Percentiles rank a stretch among this genome's conserved stretches.
Evolutionary conservation across 2,113 vertebrate species (phyloP).

Genomic region (Rhodinocichla rosea): DNA sequence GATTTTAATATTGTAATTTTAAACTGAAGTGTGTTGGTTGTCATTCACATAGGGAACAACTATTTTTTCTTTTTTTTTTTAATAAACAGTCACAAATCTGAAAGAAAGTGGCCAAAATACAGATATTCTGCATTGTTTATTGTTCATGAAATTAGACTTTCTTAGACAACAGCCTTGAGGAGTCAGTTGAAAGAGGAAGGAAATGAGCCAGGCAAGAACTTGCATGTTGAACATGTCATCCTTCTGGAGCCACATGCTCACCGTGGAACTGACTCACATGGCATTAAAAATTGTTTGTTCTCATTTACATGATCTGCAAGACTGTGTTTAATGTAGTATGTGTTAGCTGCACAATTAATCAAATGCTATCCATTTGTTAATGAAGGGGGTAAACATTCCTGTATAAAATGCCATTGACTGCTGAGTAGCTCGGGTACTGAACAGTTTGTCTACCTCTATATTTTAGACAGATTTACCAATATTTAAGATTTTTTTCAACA

Average conservation of each 20-base stretch:
- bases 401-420: not conserved
- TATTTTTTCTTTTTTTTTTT: not conserved
- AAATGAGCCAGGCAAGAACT: not conserved
- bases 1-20: not conserved
- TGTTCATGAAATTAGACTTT: not conserved
- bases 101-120: not conserved
- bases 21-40: not conserved
- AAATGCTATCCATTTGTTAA: not conserved
- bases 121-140: not conserved
- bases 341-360: not conserved
- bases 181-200: not conserved
- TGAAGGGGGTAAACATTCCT: not conserved
- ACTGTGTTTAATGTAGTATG: not conserved
- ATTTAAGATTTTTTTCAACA: not conserved
- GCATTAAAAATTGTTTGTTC: conserved; percentile 27
- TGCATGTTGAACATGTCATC: not conserved
- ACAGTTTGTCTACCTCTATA: not conserved
- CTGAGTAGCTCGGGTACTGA: not conserved
- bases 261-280: conserved; percentile 20
- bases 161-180: not conserved
- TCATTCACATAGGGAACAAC: not conserved
- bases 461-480: not conserved
- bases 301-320: not conserved
- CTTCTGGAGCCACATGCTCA: conserved; percentile 5
- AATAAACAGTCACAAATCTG: not conserved